Evolutionary conservation across 2,113 vertebrate genomes (phyloP), one percentile per base, ranked within the genome.

Genomic region (Malurus melanocephalus): DNA sequence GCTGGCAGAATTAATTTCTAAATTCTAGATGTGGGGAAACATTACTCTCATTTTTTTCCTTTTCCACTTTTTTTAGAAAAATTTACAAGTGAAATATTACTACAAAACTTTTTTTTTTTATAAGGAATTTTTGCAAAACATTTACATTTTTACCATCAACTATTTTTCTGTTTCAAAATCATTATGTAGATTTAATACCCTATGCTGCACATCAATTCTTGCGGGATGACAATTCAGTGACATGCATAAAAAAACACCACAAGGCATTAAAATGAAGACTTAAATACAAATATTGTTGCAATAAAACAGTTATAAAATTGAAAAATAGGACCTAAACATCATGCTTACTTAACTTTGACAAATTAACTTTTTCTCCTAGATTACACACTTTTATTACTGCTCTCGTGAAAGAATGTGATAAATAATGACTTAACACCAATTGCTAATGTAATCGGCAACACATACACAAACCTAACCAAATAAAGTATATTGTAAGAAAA

Each of bases 11-110:
- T 98, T 97, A 97, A 97, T 98, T 98, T 98, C 98, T 98, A 99
- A 98, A 98, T 97, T 98, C 98, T 98, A 98, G 98, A 98, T 97
- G 98, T 97, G 97, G 97, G 98, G 97, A 98, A 98, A 98, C 90
- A 23, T 93, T 94, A 95, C 92, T 95, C 90, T 94, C 80, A 89
- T 88, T 88, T 80, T 80, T 95, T 95, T 94, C 74, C 74, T 93
- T 95, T 92, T 95, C 86, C 75, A 78, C 97, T 96, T 97, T 88
- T 95, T 94, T 98, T 98, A 98, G 98, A 99, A 99, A 98, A 98
- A 99, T 99, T 99, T 99, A 99, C 98, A 99, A 99, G 99, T 99
- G 99, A 99, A 98, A 99, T 99, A 98, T 98, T 98, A 98, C 98
- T 99, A 99, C 98, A 99, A 99, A 99, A 98, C 93, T 93, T 97